Base-by-base conservation (phyloP, 2,113 vertebrate genomes). In the Barbus barbus region DNA sequence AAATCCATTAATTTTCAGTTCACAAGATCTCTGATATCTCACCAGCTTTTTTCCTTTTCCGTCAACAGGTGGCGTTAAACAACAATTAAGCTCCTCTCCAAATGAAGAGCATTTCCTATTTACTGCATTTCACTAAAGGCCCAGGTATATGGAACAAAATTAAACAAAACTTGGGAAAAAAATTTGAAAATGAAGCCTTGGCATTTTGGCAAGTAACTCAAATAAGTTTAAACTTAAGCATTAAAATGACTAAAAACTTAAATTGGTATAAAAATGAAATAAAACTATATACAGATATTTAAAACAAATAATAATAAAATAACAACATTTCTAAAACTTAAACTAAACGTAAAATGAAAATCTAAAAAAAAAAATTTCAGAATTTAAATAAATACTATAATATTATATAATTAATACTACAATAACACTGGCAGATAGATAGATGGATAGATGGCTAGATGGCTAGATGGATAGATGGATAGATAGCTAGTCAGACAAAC, bases 51-150 rank as follows among this genome's bases (percentile, higher is more conserved):
- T 33, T 61, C 53, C 56, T 18, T 0, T 60, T 38, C 71, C n/a
- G 13, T 51, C 84, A 89, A 38, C 61, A 87, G 79, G 56, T 75
- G 82, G 74, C 63, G 51, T 77, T 78, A 56, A 75, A 67, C 67
- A 22, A 41, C 31, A n/a, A n/a, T 58, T 58, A 56, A 53, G 51
- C 51, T 53, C 18, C 51, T 56, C 51, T 28, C 18, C 33, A 22
- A 14, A 24, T 36, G 38, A 36, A 24, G 56, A 38, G 22, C n/a
- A 61, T 26, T 33, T 67, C 12, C 63, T 67, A 33, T 67, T 67
- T 33, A 67, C 16, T 5, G 31, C 63, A 33, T 67, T 67, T 67
- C 63, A 67, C 16, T 33, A 67, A 60, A 51, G 5, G 48, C 48
- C 16, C 2, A 51, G 48, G 48, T 51, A 51, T 51, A 51, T 51